A percentile compares a stretch with the other conserved stretches of the same genome.
Conservation (phyloP, 2,113 vertebrate species). For the Cyanistes caeruleus region DNA sequence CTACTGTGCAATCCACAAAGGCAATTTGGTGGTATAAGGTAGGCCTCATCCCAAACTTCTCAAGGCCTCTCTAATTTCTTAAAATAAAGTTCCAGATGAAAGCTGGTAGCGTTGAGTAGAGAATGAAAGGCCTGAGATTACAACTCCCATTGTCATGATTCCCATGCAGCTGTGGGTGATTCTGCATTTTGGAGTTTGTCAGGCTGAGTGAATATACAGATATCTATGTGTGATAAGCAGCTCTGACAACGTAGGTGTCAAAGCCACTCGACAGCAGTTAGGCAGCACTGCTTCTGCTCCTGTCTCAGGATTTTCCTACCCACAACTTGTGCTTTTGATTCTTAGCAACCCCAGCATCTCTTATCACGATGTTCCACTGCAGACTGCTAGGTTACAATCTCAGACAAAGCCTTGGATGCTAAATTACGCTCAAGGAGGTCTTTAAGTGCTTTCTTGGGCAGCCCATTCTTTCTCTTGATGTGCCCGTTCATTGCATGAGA, state of each 20-base stretch:
- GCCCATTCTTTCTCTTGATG: neutral
- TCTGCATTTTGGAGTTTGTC: neutral
- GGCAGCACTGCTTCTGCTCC: neutral
- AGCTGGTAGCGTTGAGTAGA: neutral
- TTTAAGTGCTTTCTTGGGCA: slow-evolving; percentile 5
- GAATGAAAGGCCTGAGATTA: neutral
- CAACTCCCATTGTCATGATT: neutral
- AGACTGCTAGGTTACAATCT: neutral
- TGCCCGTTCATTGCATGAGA: neutral
- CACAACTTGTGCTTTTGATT: neutral
- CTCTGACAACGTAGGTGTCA: neutral
- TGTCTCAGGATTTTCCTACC: neutral
- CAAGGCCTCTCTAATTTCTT: neutral
- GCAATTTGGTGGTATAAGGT: neutral
- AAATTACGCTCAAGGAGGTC: neutral
- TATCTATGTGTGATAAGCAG: neutral
- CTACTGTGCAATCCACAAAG: neutral
- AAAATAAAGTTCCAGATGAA: neutral
- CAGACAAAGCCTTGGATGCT: neutral
- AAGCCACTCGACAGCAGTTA: neutral
- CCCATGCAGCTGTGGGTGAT: neutral
- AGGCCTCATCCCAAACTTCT: neutral
- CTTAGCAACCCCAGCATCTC: neutral
- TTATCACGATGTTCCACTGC: neutral
- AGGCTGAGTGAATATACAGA: neutral